A percentile compares a stretch with the other conserved stretches of the same genome.
phyloP scores from a whole-genome alignment of 2,113 vertebrate species.

The Vombatus ursinus region DNA sequence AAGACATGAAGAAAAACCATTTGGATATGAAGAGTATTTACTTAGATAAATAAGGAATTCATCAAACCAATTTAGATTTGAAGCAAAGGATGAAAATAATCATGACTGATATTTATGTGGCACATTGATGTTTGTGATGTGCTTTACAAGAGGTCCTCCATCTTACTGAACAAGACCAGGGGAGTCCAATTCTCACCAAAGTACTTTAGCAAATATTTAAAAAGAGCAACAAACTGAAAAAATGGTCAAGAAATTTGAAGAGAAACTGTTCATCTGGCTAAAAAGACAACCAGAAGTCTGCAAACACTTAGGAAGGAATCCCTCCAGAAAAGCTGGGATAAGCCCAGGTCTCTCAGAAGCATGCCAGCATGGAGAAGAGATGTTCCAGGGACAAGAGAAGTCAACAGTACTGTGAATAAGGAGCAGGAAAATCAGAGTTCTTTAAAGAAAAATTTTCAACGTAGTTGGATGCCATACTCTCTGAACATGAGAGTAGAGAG shows the following conservation, averaged over 20 bases:
- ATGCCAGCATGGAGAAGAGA: not conserved
- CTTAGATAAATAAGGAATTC: not conserved
- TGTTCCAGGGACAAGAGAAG: not conserved
- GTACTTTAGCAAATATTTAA: not conserved
- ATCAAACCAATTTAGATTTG: not conserved
- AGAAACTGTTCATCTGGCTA: not conserved
- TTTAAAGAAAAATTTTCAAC: not conserved
- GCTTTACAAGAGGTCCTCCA: not conserved
- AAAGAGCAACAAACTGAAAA: not conserved
- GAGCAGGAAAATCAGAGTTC: not conserved
- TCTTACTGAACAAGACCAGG: not conserved
- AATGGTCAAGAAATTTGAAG: not conserved
- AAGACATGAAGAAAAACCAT: not conserved
- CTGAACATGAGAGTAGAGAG: not conserved
- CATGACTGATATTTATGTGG: not conserved
- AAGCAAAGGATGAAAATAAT: not conserved
- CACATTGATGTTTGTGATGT: not conserved
- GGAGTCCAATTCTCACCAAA: not conserved
- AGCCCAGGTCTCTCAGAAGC: not conserved
- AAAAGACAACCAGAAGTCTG: not conserved
- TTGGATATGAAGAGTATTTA: not conserved
- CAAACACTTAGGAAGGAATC: not conserved
- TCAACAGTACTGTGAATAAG: not conserved
- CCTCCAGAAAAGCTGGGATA: not conserved
- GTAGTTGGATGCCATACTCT: not conserved